These are phyloP conservation scores for Cnemophilus loriae DNA, from an alignment of 2,113 vertebrate species.

Conservation along the genomic window DNA sequence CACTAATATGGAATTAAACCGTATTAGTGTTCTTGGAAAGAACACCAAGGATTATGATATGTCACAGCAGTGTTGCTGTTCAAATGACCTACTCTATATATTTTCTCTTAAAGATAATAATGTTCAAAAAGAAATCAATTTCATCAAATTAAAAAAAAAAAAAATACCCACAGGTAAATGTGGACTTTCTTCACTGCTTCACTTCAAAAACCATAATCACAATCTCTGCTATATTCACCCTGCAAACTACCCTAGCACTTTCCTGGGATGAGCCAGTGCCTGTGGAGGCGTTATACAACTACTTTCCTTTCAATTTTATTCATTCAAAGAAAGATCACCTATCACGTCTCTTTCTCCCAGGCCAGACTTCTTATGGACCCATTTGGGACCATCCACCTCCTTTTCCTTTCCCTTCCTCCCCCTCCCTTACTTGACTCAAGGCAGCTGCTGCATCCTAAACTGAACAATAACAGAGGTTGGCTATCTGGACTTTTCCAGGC, in stretches of 20 bases:
- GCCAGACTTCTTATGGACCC: background rate
- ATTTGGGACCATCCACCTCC: background rate
- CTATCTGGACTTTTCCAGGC: constrained; percentile 7
- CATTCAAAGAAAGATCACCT: background rate
- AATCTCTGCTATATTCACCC: background rate
- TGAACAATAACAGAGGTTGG: background rate
- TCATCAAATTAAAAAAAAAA: background rate
- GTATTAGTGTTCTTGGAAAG: no score
- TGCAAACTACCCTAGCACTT: background rate
- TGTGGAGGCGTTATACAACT: background rate
- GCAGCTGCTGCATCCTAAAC: background rate
- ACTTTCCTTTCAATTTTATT: background rate
- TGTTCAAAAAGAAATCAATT: background rate
- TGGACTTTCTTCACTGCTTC: background rate
- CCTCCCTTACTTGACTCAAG: background rate
- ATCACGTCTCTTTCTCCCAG: background rate
- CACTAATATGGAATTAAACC: background rate
- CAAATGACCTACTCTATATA: background rate
- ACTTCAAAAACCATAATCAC: background rate
- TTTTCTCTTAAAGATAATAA: background rate
- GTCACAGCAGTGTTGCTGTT: background rate
- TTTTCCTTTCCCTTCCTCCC: background rate
- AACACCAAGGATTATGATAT: background rate
- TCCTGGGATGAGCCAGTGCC: background rate
- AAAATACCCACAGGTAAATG: background rate